Evolutionary conservation across 2,888 invertebrate species (phyloP), one percentile per base, ranked within the genome.

Genomic region (Agrochola circellaris): DNA sequence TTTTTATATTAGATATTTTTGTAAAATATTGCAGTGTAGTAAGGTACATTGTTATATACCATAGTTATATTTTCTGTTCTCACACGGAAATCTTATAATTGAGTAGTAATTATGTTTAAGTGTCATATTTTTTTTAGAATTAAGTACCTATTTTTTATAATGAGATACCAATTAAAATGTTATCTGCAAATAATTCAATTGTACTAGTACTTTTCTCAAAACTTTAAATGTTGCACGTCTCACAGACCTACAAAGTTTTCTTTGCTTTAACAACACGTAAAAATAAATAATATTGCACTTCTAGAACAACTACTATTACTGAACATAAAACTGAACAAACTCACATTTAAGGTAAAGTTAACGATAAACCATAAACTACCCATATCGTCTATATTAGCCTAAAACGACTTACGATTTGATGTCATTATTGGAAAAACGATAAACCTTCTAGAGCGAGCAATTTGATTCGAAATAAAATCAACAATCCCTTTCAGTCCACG

Each of bases 401-500:
- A 79, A 87, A 88, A 84, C 81, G 79, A 83, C 73, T 93, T 90
- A 91, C 89, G 88, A 90, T 90, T 89, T 91, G 82, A 91, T 89
- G 86, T 90, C 86, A 90, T 90, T 92, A 93, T 92, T 85, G 93
- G 90, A 87, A 89, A 93, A 91, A 88, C 91, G 88, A 91, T 93
- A 91, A 93, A 93, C 90, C 84, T 91, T 83, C 84, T 73, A 82
- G 73, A 84, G 86, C 87, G 84, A 86, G 86, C 87, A 87, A 87
- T 89, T 89, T 85, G 82, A 89, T 90, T 90, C 84, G 81, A 88
- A 89, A 91, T 90, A 91, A 92, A 91, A 85, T 87, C 85, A 88
- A 89, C 89, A 87, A 88, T 79, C 66, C 77, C 72, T 82, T 90
- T 89, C 83, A 88, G 85, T 88, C 84, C 75, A 67, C 79, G 83